Evolutionary conservation across 2,888 invertebrate species (phyloP), one percentile per base, ranked within the genome.

Genomic region (Dolichomitus sp.): DNA sequence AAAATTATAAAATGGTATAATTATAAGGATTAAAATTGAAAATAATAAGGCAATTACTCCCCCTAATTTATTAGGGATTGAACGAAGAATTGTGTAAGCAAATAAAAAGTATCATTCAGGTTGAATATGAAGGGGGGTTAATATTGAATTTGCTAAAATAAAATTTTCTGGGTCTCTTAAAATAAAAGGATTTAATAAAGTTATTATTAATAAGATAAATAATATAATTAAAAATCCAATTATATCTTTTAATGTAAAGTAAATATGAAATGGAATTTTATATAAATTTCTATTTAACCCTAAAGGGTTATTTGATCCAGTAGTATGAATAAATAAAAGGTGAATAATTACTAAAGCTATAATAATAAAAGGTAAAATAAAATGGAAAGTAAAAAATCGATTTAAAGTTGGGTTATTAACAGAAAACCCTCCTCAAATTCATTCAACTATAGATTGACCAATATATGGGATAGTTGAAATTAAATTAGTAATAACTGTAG

Each of bases 21-120:
- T 94, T 89, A 95, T 93, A 94, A 97, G 94, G 94, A 97, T 96
- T 89, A 95, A 90, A 94, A 97, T 96, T 82, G 96, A 96, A 92
- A 95, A 88, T 0, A 96, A 84, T 94, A 97, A 90, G 0, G 96
- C 96, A 89, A 97, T 94, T 63, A 97, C 97, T 84, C 97, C 97
- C 72, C 97, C 97, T 94, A 97, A 91, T 95, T 97, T 97, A 94
- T 96, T 97, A 6, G 97, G 97, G 79, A 97, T 97, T 50, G 97
- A 97, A 33, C 97, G 97, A 90, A 97, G 87, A 94, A 97, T 97
- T 19, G 97, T 96, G 93, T 97, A 97, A 14, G 97, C 97, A 95
- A 97, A 97, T 94, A 97, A 93, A 90, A 97, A 97, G 93, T 97
- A 97, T 96, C 97, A 97, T 95, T 97, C 97, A 61, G 97, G 97